Conservation (phyloP, 2,797 vertebrate genomes). For the Serranus cabrilla region DNA sequence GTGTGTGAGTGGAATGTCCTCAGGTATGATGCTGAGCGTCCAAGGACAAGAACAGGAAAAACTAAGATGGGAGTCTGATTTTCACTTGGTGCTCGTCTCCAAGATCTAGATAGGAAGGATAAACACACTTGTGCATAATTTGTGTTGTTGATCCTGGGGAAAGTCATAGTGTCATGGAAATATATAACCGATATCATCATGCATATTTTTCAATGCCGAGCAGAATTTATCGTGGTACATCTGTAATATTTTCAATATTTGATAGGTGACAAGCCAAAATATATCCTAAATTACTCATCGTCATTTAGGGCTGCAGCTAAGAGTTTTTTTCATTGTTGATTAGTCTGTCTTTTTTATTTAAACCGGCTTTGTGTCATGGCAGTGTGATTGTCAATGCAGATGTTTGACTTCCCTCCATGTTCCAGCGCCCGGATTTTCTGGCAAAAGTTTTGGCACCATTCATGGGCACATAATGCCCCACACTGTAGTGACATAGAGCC, state of each 20-base stretch:
- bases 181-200: slow-evolving; percentile 10
- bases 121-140: background rate
- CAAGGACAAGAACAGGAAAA: slow-evolving; percentile 2
- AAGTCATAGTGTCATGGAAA: slow-evolving; percentile 31
- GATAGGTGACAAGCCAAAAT: background rate
- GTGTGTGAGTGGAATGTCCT: slow-evolving; percentile 9
- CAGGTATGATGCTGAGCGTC: slow-evolving; percentile 12
- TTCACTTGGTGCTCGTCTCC: background rate
- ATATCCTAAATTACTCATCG: background rate
- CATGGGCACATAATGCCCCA: too few relatives aligned
- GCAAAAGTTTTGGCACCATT: too few relatives aligned
- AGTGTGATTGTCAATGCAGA: too few relatives aligned
- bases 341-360: too few relatives aligned
- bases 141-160: slow-evolving; percentile 15
- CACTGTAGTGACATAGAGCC: too few relatives aligned
- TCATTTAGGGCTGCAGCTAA: background rate
- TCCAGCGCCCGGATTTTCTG: too few relatives aligned
- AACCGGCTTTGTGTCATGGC: too few relatives aligned
- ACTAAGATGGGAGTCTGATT: background rate
- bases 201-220: background rate
- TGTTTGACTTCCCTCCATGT: too few relatives aligned
- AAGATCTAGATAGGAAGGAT: too few relatives aligned
- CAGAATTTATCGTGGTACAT: background rate
- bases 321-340: too few relatives aligned
- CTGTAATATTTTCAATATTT: background rate